phyloP scores from a whole-genome alignment of 2,113 vertebrate genomes.

The Gavia stellata region DNA sequence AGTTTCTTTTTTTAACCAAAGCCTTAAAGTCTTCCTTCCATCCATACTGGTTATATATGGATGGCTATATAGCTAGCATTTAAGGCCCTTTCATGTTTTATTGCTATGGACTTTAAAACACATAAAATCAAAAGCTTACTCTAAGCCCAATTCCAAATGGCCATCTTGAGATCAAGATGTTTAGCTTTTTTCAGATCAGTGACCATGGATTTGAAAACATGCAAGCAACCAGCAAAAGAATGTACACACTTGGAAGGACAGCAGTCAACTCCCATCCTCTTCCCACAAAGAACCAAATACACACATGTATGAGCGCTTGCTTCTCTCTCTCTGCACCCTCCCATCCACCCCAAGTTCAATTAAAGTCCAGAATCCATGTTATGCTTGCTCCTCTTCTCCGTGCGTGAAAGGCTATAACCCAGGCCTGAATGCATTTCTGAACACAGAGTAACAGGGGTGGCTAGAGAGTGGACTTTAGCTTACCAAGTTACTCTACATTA shows the following conservation, averaged over 20 bases:
- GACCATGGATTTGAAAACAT: not conserved
- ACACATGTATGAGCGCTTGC: too few species aligned
- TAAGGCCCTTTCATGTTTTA: not conserved
- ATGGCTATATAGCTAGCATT: not conserved
- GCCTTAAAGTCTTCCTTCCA: not conserved
- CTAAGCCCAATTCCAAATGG: not conserved
- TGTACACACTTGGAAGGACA: not conserved
- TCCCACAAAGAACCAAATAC: not conserved
- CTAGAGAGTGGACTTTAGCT: not conserved
- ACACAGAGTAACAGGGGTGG: not conserved
- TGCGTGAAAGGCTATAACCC: not conserved
- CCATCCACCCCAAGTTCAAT: not conserved
- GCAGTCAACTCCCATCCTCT: not conserved
- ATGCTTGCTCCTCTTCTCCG: not conserved
- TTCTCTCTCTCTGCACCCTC: not conserved
- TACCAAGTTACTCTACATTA: accelerated
- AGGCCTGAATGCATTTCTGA: not conserved
- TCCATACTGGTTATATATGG: not conserved
- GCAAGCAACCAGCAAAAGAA: not conserved
- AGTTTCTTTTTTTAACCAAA: not conserved
- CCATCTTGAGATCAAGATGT: not conserved
- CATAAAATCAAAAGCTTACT: not conserved
- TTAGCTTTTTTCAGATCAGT: not conserved
- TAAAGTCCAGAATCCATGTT: not conserved
- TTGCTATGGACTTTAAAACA: not conserved